Evolutionary conservation across 2,113 vertebrate genomes (phyloP).

Genomic region (Poeciliopsis turrubarensis): DNA sequence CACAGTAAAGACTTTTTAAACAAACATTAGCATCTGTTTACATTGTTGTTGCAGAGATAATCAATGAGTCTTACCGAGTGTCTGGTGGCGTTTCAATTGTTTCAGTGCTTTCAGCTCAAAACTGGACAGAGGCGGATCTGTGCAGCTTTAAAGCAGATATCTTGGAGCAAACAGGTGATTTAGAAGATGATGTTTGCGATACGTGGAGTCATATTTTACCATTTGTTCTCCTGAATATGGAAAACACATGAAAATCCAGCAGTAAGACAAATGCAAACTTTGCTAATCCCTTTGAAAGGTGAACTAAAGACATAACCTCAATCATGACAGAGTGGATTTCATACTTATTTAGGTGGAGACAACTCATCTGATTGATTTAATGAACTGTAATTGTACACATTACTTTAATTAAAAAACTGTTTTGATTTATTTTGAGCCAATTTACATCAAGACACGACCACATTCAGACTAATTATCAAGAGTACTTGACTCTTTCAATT

Average conservation of each 20-base stretch:
- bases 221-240: background rate
- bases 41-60: background rate
- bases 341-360: background rate
- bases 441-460: too few species aligned
- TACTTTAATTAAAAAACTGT: too few species aligned
- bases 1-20: background rate
- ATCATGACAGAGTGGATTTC: background rate
- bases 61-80: background rate
- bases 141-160: background rate
- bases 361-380: too few species aligned
- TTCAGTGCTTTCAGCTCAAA: too few species aligned
- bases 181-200: too few species aligned
- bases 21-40: background rate
- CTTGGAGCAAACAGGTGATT: background rate
- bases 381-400: too few species aligned
- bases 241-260: background rate
- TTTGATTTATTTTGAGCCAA: too few species aligned
- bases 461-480: too few species aligned
- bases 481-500: too few species aligned
- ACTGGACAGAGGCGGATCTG: background rate
- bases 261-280: background rate
- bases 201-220: background rate
- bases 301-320: background rate
- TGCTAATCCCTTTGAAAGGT: background rate
- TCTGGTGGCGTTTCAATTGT: background rate